Percentiles rank a stretch among this genome's conserved stretches.
Evolutionary conservation across 2,888 invertebrate genomes (phyloP).

Genomic region (Hemistola chrysoprasaria): DNA sequence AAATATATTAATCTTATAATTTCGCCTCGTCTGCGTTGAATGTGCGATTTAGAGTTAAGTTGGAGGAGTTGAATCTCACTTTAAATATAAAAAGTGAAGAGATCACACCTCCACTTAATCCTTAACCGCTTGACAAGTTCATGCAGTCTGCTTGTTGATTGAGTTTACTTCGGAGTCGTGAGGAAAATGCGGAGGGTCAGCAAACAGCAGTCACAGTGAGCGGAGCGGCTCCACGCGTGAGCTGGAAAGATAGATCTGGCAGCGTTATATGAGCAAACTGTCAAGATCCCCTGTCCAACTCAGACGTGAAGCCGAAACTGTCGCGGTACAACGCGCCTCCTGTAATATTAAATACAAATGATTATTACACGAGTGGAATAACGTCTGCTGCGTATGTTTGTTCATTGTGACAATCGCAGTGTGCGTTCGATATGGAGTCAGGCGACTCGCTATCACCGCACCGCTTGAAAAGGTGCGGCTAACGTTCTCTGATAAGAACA

Average conservation of each 20-base stretch:
- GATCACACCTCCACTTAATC: constrained; percentile 83
- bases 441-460: constrained; percentile 71
- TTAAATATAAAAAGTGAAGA: constrained; percentile 81
- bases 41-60: constrained; percentile 77
- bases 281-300: constrained; percentile 83
- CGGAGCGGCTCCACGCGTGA: constrained; percentile 69
- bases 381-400: constrained; percentile 43
- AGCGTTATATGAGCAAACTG: constrained; percentile 70
- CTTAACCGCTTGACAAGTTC: constrained; percentile 50
- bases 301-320: constrained; percentile 65
- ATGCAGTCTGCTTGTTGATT: background rate
- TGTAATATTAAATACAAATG: constrained; percentile 47
- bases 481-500: constrained; percentile 75
- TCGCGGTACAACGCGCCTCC: constrained; percentile 25
- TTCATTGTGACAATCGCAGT: constrained; percentile 61
- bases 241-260: constrained; percentile 84
- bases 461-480: constrained; percentile 76
- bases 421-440: constrained; percentile 57
- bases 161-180: background rate
- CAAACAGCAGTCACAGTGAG: too few relatives aligned
- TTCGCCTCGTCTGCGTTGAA: constrained; percentile 35
- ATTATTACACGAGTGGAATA: constrained; percentile 37
- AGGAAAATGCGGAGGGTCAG: background rate
- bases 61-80: constrained; percentile 84
- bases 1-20: too few relatives aligned